These are phyloP conservation scores for Sinocyclocheilus maitianheensis DNA, from an alignment of 2,113 vertebrate species.

Conservation along the genomic window DNA sequence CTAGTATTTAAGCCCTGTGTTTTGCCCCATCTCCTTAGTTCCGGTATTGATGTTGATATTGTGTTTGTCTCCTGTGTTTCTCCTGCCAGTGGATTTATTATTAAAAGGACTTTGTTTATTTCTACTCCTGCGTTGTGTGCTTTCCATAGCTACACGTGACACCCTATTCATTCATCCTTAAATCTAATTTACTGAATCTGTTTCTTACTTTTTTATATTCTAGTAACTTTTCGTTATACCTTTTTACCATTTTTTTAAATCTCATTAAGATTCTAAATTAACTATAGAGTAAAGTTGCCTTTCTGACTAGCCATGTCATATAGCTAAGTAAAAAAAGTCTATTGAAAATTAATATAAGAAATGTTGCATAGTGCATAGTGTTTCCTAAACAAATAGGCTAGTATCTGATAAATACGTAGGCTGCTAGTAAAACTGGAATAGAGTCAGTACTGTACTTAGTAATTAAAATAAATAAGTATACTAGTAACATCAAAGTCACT, in stretches of 20 bases:
- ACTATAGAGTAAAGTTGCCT: neutral
- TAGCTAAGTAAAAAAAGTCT: neutral
- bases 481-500: neutral
- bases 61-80: too few species aligned
- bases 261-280: neutral
- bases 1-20: too few species aligned
- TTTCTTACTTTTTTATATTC: neutral
- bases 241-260: too few species aligned
- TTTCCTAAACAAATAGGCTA: too few species aligned
- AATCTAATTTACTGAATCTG: too few species aligned
- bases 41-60: too few species aligned
- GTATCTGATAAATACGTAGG: neutral
- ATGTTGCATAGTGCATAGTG: neutral
- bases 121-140: too few species aligned
- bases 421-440: neutral
- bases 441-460: neutral
- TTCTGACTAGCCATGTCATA: neutral
- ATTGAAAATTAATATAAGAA: neutral
- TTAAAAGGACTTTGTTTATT: too few species aligned
- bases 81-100: too few species aligned
- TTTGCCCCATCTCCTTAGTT: too few species aligned
- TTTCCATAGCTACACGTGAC: too few species aligned
- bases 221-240: too few species aligned
- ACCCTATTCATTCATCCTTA: neutral
- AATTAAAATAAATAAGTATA: neutral